A percentile compares a stretch with the other conserved stretches of the same genome.
phyloP scores from a whole-genome alignment of 2,888 invertebrate species.

The Drosophila multiciliata region DNA sequence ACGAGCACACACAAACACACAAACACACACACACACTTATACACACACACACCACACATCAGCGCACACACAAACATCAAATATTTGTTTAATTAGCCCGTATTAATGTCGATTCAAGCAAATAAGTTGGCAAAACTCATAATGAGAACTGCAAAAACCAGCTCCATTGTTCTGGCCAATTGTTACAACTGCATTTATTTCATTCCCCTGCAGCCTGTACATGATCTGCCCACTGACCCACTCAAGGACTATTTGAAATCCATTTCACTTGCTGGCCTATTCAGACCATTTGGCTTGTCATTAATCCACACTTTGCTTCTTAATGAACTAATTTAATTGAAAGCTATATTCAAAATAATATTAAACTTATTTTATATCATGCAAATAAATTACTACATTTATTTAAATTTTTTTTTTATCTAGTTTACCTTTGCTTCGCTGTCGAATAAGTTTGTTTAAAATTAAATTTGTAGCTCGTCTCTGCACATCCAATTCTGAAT shows the following conservation, averaged over 20 bases:
- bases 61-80: constrained; percentile 4
- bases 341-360: constrained; percentile 11
- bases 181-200: constrained; percentile 45
- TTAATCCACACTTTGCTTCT: constrained; percentile 39
- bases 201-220: not conserved
- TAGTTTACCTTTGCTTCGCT: not conserved
- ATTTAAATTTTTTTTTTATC: not conserved
- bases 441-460: not conserved
- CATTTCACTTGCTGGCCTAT: constrained; percentile 60
- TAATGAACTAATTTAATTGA: constrained; percentile 48
- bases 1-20: not conserved
- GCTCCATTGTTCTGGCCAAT: constrained; percentile 57
- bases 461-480: not conserved
- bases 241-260: constrained; percentile 55
- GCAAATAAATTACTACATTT: not conserved
- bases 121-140: constrained; percentile 60
- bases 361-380: not conserved
- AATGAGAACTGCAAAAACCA: constrained; percentile 46
- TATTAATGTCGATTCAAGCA: constrained; percentile 73
- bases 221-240: constrained; percentile 55
- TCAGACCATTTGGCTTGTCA: constrained; percentile 47
- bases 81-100: constrained; percentile 78
- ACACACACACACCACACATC: not conserved
- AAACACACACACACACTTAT: not conserved
- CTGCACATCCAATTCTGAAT: not conserved